Conservation (phyloP, 2,113 vertebrate genomes). For the Charina bottae region DNA sequence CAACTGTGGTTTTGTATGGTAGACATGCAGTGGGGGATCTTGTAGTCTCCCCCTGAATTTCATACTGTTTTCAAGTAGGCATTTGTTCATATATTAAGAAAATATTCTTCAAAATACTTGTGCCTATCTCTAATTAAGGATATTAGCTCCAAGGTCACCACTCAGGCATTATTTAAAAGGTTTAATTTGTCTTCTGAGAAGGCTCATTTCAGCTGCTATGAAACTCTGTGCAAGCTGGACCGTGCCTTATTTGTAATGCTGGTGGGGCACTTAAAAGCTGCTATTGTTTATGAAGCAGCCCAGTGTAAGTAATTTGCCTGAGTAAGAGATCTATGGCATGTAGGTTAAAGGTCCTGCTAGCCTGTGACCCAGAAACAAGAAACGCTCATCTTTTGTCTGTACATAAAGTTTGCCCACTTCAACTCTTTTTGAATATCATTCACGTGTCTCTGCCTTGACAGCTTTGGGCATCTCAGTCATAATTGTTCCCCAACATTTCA, state of each 20-base stretch:
- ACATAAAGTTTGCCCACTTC: constrained; percentile 56
- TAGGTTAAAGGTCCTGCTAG: constrained; percentile 61
- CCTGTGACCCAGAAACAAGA: constrained; percentile 69
- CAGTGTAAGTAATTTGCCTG: constrained; percentile 74
- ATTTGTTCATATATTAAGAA: constrained; percentile 21
- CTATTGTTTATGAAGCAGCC: constrained; percentile 72
- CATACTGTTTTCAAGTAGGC: constrained; percentile 6
- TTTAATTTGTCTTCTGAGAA: constrained; percentile 57
- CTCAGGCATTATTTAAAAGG: constrained; percentile 52
- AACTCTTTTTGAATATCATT: constrained; percentile 55
- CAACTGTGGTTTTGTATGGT: not conserved
- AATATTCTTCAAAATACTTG: not conserved
- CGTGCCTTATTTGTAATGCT: constrained; percentile 60
- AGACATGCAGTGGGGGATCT: not conserved
- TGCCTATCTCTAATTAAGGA: constrained; percentile 16
- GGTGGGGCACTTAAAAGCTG: constrained; percentile 61
- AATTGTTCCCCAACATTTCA: constrained; percentile 49
- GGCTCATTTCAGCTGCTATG: constrained; percentile 64
- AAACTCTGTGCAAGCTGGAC: constrained; percentile 29
- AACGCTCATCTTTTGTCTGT: constrained; percentile 59
- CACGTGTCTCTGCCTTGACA: constrained; percentile 38
- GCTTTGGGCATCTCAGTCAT: constrained; percentile 28
- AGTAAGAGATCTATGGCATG: constrained; percentile 70
- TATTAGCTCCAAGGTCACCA: constrained; percentile 21
- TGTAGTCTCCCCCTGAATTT: not conserved